Conservation (phyloP, 2,888 invertebrate species). For the Hermaeophaga mercurialis region DNA sequence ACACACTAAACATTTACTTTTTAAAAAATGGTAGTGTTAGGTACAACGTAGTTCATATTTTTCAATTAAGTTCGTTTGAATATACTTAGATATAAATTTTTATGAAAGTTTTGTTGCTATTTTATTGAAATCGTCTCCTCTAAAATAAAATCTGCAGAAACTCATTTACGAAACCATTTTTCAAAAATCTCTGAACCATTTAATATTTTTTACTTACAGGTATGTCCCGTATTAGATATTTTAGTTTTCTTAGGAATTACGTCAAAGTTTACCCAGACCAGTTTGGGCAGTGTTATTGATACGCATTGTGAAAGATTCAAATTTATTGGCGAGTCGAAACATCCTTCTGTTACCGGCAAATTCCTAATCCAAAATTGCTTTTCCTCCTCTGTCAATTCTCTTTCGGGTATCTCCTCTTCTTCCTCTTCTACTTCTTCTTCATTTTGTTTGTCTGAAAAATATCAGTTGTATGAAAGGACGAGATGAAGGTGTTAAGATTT, state of each 20-base stretch:
- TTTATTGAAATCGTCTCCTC: too few species aligned
- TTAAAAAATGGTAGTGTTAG: too few species aligned
- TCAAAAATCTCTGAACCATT: background rate
- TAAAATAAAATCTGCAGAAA: too few species aligned
- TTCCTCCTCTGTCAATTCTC: background rate
- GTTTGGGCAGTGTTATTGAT: conserved; percentile 57
- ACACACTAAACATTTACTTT: too few species aligned
- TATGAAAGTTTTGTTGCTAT: background rate
- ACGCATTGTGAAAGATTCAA: conserved; percentile 54
- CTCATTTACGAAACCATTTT: background rate
- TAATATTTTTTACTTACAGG: conserved; percentile 58
- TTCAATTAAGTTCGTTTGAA: too few species aligned
- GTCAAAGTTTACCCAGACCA: conserved; percentile 66
- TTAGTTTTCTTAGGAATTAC: conserved; percentile 67
- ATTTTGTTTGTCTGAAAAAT: background rate
- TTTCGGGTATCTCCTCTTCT: background rate
- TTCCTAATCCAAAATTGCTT: conserved; percentile 37
- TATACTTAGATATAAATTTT: background rate
- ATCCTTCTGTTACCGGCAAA: conserved; percentile 48
- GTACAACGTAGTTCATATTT: too few species aligned
- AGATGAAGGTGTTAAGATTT: background rate
- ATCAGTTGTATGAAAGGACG: background rate
- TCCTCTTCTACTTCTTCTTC: conserved; percentile 1
- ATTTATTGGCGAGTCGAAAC: conserved; percentile 58
- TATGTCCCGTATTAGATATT: conserved; percentile 70